Conservation (phyloP, 2,888 invertebrate genomes). For the Trissolcus japonicus region DNA sequence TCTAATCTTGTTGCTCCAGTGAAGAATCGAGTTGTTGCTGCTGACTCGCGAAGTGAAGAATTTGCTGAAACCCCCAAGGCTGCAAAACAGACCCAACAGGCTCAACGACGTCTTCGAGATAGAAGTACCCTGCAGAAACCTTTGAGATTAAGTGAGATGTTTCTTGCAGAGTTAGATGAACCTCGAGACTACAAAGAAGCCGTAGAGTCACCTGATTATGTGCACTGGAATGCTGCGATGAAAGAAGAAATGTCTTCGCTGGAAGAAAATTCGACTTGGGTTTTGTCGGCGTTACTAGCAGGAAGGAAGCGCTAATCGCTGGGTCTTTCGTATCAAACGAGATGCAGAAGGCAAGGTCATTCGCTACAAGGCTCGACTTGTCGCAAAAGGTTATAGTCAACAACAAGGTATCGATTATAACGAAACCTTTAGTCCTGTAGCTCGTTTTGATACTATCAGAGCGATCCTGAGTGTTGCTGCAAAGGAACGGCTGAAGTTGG, state of each 20-base stretch:
- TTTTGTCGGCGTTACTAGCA: conserved; percentile 20
- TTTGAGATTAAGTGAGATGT: too few species aligned
- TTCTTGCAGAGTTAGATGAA: too few species aligned
- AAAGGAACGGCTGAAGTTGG: conserved; percentile 28
- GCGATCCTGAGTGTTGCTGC: conserved; percentile 32
- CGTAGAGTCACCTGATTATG: conserved; percentile 9
- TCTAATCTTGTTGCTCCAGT: too few species aligned
- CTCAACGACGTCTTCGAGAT: too few species aligned
- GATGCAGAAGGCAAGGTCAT: conserved; percentile 5
- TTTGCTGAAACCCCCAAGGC: too few species aligned
- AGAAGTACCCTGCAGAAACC: too few species aligned
- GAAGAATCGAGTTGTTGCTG: too few species aligned
- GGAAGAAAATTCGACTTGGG: conserved; percentile 33
- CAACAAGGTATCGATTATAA: conserved; percentile 60
- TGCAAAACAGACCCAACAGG: too few species aligned
- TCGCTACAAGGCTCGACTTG: conserved; percentile 37
- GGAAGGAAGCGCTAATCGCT: conserved; percentile 28
- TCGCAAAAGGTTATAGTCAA: conserved; percentile 57
- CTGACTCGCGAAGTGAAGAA: too few species aligned
- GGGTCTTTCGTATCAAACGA: conserved; percentile 28
- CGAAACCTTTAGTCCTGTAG: conserved; percentile 56
- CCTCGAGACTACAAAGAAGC: conserved; percentile 32
- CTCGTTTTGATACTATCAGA: conserved; percentile 31
- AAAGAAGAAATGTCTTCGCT: conserved; percentile 34
- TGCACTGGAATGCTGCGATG: conserved; percentile 38